A percentile compares a stretch with the other conserved stretches of the same genome.
phyloP scores from a whole-genome alignment of 2,797 vertebrate genomes.

The Hippopotamyrus pictus region DNA sequence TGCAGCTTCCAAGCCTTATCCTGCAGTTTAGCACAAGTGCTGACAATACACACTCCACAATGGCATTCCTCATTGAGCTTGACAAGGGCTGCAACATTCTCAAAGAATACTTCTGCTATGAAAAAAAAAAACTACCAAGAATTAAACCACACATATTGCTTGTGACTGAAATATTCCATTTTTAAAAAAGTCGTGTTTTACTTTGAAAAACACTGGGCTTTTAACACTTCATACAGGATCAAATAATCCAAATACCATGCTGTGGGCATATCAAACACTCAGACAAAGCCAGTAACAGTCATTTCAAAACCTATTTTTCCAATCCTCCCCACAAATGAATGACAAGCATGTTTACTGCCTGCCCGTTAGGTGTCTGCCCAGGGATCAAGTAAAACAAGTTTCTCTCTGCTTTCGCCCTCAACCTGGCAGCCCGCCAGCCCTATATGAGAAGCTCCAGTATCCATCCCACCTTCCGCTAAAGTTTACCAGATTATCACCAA shows the following conservation, averaged over 20 bases:
- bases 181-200: not conserved
- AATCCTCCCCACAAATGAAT: not conserved
- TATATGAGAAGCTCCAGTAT: not conserved
- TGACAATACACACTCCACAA: not conserved
- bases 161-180: not conserved
- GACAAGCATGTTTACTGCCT: conserved; percentile 8
- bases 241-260: not conserved
- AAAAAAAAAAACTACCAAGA: not conserved
- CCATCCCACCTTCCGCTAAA: not conserved
- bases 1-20: not conserved
- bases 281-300: not conserved
- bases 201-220: not conserved
- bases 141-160: not conserved
- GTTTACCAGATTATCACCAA: not conserved
- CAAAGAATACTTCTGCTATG: not conserved
- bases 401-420: not conserved
- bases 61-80: not conserved
- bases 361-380: not conserved
- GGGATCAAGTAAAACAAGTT: conserved; percentile 23
- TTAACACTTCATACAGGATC: not conserved
- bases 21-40: not conserved
- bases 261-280: not conserved
- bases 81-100: not conserved
- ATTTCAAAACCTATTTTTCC: not conserved
- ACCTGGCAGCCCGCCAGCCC: not conserved